Percentiles rank a stretch among this genome's conserved stretches.
Evolutionary conservation across 2,888 invertebrate genomes (phyloP).

Genomic region (Noctua janthe): DNA sequence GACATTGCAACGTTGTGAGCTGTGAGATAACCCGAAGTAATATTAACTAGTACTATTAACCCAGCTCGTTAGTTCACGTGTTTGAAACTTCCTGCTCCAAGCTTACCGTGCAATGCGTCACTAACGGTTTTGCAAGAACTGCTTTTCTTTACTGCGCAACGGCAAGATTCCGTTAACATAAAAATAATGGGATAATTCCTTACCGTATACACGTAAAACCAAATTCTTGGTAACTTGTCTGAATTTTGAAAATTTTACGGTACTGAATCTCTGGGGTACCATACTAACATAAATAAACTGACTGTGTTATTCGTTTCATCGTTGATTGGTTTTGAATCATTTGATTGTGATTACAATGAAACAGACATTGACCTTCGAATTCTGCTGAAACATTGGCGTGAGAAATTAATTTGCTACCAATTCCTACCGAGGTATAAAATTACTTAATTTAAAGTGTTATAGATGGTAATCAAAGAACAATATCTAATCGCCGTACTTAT

Average conservation of each 20-base stretch:
- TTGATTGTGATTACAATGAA: constrained; percentile 61
- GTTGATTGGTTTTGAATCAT: constrained; percentile 65
- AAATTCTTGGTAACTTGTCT: constrained; percentile 9
- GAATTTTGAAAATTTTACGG: constrained; percentile 1
- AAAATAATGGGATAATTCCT: constrained; percentile 64
- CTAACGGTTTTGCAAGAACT: constrained; percentile 78
- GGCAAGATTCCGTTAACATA: constrained; percentile 70
- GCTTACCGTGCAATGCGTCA: constrained; percentile 73
- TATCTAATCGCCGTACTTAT: neutral
- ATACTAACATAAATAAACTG: neutral
- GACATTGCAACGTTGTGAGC: constrained; percentile 68
- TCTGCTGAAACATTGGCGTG: constrained; percentile 65
- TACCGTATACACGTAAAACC: constrained; percentile 12
- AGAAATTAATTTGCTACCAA: constrained; percentile 71
- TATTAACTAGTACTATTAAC: constrained; percentile 76
- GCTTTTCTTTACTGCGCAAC: constrained; percentile 71
- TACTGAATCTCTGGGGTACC: neutral
- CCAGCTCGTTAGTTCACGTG: constrained; percentile 74
- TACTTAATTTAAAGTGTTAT: constrained; percentile 30
- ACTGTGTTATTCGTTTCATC: constrained; percentile 63
- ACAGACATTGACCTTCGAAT: constrained; percentile 77
- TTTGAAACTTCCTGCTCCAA: constrained; percentile 78
- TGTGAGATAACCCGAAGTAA: constrained; percentile 74
- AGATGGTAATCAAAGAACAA: constrained; percentile 7
- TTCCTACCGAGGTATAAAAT: constrained; percentile 41